These are phyloP conservation scores for human DNA, from an alignment of 2,113 vertebrate species.

Conservation along the genomic window GRCh38 chr1:245875501-245876000, in stretches of 20 bases:
- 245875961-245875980: not conserved
- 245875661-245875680: not conserved
- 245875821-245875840: not conserved
- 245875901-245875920: not conserved
- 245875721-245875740: constrained; percentile 15
- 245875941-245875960: not conserved
- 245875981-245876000: not conserved
- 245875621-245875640: not conserved
- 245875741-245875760: not conserved
- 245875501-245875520: not conserved
- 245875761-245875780: not conserved
- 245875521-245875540: not conserved
- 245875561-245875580: not conserved
- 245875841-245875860: not conserved
- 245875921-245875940: not conserved
- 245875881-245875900: not conserved
- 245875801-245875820: not conserved
- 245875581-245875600: not conserved
- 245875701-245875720: not conserved
- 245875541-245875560: not conserved
- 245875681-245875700: not conserved
- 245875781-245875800: constrained; percentile 34
- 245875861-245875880: not conserved
- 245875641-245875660: not conserved
- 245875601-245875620: not conserved